A percentile compares a stretch with the other conserved stretches of the same genome.
phyloP scores from a whole-genome alignment of 2,797 vertebrate species.

The Enteromius treurensis region DNA sequence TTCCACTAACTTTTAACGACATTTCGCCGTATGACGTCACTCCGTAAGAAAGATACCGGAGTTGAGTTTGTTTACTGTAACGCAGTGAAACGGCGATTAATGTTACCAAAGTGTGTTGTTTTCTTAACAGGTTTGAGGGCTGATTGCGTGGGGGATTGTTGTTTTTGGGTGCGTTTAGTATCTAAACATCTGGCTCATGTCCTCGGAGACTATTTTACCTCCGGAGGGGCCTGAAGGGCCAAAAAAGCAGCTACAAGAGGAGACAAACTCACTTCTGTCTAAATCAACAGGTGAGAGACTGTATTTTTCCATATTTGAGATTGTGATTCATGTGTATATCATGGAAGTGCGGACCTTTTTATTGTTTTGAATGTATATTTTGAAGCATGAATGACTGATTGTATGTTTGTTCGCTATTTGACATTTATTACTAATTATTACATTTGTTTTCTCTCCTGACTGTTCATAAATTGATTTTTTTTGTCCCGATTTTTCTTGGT shows the following conservation, averaged over 20 bases:
- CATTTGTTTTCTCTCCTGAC: not conserved
- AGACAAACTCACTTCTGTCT: slow-evolving; percentile 69
- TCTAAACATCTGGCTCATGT: slow-evolving; percentile 87
- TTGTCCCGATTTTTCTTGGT: not conserved
- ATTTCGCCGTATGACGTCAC: slow-evolving; percentile 72
- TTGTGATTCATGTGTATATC: not conserved
- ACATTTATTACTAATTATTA: not conserved
- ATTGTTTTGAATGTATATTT: not conserved
- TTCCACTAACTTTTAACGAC: slow-evolving; percentile 70
- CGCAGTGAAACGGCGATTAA: not conserved
- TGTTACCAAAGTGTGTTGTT: not conserved
- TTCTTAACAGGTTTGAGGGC: slow-evolving; percentile 65
- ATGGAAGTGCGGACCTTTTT: not conserved
- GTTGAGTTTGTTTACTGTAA: slow-evolving; percentile 20
- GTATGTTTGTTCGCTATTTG: not conserved
- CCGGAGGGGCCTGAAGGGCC: slow-evolving; percentile 86
- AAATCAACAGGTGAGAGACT: slow-evolving; percentile 69
- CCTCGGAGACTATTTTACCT: slow-evolving; percentile 84
- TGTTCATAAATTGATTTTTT: not conserved
- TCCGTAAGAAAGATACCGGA: slow-evolving; percentile 5
- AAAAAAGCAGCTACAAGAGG: slow-evolving; percentile 74
- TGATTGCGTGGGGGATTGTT: slow-evolving; percentile 62
- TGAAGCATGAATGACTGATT: not conserved
- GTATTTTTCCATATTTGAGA: not conserved
- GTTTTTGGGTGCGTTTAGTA: slow-evolving; percentile 62